Percentiles rank a stretch among this genome's conserved stretches.
Conservation (phyloP, 2,888 invertebrate genomes). For the Timema cristinae region DNA sequence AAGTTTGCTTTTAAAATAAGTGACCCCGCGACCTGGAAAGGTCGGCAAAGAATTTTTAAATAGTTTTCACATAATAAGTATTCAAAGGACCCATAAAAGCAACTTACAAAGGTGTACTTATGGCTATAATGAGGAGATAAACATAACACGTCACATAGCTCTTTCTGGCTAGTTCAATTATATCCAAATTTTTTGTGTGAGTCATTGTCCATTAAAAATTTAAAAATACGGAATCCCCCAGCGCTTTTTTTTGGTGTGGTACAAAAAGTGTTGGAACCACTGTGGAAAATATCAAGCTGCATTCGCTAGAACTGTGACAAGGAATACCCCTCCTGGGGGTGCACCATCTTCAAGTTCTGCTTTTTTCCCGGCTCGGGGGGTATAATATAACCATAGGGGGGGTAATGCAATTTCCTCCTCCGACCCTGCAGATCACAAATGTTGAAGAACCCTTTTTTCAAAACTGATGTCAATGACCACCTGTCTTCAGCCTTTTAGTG, state of each 20-base stretch:
- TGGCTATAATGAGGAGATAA: slow-evolving; percentile 38
- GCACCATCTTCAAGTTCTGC: too few species aligned
- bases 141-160: slow-evolving; percentile 38
- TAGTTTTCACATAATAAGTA: slow-evolving; percentile 37
- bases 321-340: too few species aligned
- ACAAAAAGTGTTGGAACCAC: too few species aligned
- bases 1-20: slow-evolving; percentile 28
- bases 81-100: slow-evolving; percentile 38
- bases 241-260: slow-evolving; percentile 33
- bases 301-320: too few species aligned
- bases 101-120: slow-evolving; percentile 34
- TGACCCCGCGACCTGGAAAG: slow-evolving; percentile 38
- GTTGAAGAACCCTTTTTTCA: too few species aligned
- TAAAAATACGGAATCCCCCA: slow-evolving; percentile 35
- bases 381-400: too few species aligned
- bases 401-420: too few species aligned
- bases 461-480: too few species aligned
- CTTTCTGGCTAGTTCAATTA: slow-evolving; percentile 38
- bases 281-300: too few species aligned
- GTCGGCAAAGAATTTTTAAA: slow-evolving; percentile 33
- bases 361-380: too few species aligned
- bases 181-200: slow-evolving; percentile 39
- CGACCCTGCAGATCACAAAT: too few species aligned
- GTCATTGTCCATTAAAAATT: slow-evolving; percentile 38
- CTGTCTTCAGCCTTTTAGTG: too few species aligned